Base-by-base conservation (phyloP, 2,797 vertebrate species). In the Melanitta fusca region DNA sequence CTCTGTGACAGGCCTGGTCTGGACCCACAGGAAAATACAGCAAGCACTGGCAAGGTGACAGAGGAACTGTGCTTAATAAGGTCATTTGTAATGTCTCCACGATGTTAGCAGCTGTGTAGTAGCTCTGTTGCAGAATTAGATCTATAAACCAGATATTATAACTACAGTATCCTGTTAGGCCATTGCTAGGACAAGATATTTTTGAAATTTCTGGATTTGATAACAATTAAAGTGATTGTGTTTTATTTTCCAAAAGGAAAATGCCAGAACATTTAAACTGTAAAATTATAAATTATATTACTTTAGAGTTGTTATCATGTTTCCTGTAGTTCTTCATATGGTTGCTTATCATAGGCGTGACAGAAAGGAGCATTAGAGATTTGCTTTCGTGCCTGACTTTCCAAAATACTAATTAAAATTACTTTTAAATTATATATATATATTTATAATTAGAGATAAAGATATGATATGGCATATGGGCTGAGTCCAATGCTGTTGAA, bases 1-100 rank as follows among this genome's bases (percentile, higher is more conserved):
- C 12, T 3, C 41, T 53, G 51, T 77, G 80, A 91, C 80, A 91
- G 39, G 66, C 78, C 6, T 36, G 21, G 38, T 89, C 80, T 91
- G 87, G 80, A 80, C 82, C n/a, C 38, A 80, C 49, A 91, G 82
- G 80, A 97, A 92, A 92, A 89, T 80, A 54, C 53, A 87, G 38
- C 4, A 10, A 89, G 36, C 56, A 25, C 82, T 94, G 94, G 91
- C 89, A 84, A 85, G 27, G 3, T 93, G 89, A 89, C 85, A 91
- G 87, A 43, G 47, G 27, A 91, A 27, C 58, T 85, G 66, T 64
- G 30, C 58, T 94, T 83, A 85, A 34, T 74, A 86, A 79, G 72
- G 66, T 73, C 66, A 41, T 92, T 81, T 90, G 47, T 92, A 88
- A 86, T 54, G 28, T 70, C 38, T 72, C 74, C 64, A 32, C 89